phyloP scores from a whole-genome alignment of 2,113 vertebrate species.

The Archocentrus centrarchus region DNA sequence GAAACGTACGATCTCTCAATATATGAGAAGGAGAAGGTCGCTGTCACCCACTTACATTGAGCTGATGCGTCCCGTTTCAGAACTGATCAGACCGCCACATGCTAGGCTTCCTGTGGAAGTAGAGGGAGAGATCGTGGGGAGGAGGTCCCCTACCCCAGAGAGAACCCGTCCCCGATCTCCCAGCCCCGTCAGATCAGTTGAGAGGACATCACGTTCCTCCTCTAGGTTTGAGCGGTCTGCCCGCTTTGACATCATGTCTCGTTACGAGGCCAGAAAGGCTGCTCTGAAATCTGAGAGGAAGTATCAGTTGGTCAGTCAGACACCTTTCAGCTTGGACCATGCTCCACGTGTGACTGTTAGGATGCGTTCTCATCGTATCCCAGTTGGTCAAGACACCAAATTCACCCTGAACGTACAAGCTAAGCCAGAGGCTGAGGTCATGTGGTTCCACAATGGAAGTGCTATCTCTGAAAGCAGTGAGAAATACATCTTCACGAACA shows the following conservation, averaged over 20 bases:
- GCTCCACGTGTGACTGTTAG: conserved; percentile 93
- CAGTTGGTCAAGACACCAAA: conserved; percentile 89
- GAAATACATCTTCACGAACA: conserved; percentile 91
- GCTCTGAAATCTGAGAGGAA: conserved; percentile 95
- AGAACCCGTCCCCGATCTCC: conserved; percentile 98
- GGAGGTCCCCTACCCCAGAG: conserved; percentile 96
- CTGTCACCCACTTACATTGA: conserved; percentile 98
- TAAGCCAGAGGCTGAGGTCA: conserved; percentile 91
- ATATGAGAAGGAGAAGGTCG: conserved; percentile 90
- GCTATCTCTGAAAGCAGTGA: conserved; percentile 87
- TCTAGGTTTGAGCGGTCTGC: conserved; percentile 97
- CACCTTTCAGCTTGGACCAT: conserved; percentile 96
- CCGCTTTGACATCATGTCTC: conserved; percentile 98
- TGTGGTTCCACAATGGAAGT: conserved; percentile 92
- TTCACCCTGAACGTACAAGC: conserved; percentile 96
- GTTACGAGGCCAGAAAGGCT: conserved; percentile 97
- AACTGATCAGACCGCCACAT: conserved; percentile 86
- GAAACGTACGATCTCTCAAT: conserved; percentile 86
- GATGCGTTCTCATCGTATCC: conserved; percentile 97
- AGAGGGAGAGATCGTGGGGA: conserved; percentile 82
- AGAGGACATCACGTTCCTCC: conserved; percentile 88
- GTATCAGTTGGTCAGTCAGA: conserved; percentile 93
- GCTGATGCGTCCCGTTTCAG: conserved; percentile 95
- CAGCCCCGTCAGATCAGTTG: conserved; percentile 92
- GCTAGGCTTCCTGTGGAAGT: conserved; percentile 72